These are phyloP conservation scores for Microtus montanus DNA, from an alignment of 2,113 vertebrate genomes.

Conservation along the genomic window DNA sequence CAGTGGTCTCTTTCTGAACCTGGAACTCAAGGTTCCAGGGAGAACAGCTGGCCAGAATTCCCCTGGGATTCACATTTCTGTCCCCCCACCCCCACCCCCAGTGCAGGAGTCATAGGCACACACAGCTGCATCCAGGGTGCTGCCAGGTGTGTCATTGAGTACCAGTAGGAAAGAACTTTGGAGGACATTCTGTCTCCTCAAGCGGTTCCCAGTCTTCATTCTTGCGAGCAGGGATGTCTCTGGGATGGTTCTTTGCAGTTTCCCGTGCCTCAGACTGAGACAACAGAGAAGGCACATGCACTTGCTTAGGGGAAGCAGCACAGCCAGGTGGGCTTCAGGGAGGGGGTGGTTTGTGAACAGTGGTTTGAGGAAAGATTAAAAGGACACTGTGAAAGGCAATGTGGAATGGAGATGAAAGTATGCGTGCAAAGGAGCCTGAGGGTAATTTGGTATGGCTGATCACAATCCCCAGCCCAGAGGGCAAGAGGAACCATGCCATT, in stretches of 20 bases:
- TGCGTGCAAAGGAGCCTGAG: not conserved
- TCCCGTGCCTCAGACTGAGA: not conserved
- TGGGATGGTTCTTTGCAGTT: not conserved
- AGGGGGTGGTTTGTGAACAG: not conserved
- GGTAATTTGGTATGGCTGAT: not conserved
- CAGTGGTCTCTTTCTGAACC: not conserved
- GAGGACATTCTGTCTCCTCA: rapidly evolving
- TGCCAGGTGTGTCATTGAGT: not conserved
- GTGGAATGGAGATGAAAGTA: not conserved
- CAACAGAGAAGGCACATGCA: rapidly evolving
- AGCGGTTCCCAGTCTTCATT: rapidly evolving
- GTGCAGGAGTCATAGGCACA: not conserved
- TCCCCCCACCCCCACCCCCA: not conserved
- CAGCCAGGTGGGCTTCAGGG: not conserved
- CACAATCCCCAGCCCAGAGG: not conserved
- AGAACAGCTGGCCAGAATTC: not conserved
- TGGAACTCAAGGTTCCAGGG: not conserved
- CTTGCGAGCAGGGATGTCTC: not conserved
- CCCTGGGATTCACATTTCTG: too few species aligned
- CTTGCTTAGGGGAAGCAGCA: not conserved
- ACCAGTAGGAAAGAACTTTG: not conserved
- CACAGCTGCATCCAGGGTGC: too few species aligned
- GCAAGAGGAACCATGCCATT: not conserved
- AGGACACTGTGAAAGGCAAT: not conserved
- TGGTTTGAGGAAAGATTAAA: not conserved